Evolutionary conservation across 2,888 invertebrate species (phyloP), one percentile per base, ranked within the genome.

Genomic region (Hydrotaea cyrtoneurina): DNA sequence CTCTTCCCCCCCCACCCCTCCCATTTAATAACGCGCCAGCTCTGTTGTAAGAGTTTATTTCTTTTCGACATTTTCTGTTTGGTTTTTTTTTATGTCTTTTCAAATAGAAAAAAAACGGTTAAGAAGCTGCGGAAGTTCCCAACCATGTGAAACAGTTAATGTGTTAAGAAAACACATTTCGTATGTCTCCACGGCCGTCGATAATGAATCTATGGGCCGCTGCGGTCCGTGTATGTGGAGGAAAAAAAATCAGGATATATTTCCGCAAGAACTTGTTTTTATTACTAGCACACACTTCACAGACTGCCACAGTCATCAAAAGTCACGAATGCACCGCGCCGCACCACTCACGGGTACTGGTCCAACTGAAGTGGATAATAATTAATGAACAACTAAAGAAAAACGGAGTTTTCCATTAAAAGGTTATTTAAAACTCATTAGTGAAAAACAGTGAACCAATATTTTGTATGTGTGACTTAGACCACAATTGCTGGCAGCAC

Each of bases 71-170:
- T 31, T 31, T n/a, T n/a, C n/a, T n/a, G n/a, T n/a, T n/a, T n/a
- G n/a, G n/a, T n/a, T n/a, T 31, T 31, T 31, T 31, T 31, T 7
- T 31, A 31, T 31, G 2, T 31, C 36, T 31, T 17, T 15, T 71
- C 64, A 26, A 76, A 79, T 19, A 74, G 43, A 55, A 62, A 31
- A 84, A 85, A 86, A 83, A n/a, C 64, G n/a, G 80, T 2, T 10
- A 82, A 82, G 84, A 86, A 86, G 76, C 87, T 88, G 88, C 91
- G 91, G 91, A 91, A 91, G 91, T 91, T 89, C 89, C 88, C 90
- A 89, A 90, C 83, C 88, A 89, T 89, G 89, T 88, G 89, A 90
- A 90, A 90, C 90, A 89, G 91, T 91, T 91, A 91, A 89, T 90
- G 88, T 89, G 88, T 80, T 85, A 80, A 59, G 84, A 43, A 71